Percentiles rank a stretch among this genome's conserved stretches.
Evolutionary conservation across 2,113 vertebrate genomes (phyloP).

Genomic region (Brienomyrus longianalis): DNA sequence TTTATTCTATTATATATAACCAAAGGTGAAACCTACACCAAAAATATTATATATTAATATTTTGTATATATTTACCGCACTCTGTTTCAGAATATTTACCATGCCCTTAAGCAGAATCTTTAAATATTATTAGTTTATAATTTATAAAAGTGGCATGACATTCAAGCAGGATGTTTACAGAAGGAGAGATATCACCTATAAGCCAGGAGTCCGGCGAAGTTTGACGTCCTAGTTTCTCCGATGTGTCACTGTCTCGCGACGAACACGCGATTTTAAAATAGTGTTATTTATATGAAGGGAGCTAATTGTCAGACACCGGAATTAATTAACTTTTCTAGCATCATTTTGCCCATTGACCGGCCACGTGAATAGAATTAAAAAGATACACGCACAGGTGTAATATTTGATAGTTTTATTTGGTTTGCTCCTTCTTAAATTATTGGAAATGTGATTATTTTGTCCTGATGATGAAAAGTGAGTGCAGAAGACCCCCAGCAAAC

Average conservation of each 20-base stretch:
- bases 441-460: neutral
- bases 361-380: neutral
- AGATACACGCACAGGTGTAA: neutral
- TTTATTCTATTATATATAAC: neutral
- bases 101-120: neutral
- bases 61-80: neutral
- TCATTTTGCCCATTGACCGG: neutral
- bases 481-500: neutral
- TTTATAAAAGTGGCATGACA: neutral
- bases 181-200: neutral
- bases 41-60: neutral
- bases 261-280: neutral
- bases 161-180: neutral
- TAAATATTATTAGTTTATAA: neutral
- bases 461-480: neutral
- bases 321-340: neutral
- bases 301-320: neutral
- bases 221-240: neutral
- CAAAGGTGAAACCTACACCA: neutral
- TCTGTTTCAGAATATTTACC: neutral
- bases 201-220: neutral
- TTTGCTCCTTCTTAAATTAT: neutral
- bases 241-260: neutral
- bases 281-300: neutral
- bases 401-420: neutral